Conservation (phyloP, 2,888 invertebrate species). For the Sthenelais limicola region DNA sequence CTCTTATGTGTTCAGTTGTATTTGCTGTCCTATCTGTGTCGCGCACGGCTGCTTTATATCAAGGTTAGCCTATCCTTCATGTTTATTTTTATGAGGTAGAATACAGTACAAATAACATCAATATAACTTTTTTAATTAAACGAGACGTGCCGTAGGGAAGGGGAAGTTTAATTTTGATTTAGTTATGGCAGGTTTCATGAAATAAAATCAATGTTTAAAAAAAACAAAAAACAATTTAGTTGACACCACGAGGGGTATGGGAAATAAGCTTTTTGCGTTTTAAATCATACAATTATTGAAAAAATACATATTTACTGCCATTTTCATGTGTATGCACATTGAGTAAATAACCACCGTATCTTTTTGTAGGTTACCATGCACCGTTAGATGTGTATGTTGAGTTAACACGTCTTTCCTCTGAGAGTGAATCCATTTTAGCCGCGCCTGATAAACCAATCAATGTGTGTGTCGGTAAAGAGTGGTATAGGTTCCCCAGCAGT, state of each 20-base stretch:
- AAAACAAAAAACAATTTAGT: no score
- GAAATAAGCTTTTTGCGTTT: no score
- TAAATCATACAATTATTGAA: no score
- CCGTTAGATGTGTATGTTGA: conserved; percentile 89
- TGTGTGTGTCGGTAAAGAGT: conserved; percentile 97
- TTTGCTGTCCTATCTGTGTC: conserved; percentile 75
- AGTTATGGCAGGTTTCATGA: no score
- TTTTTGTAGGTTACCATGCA: conserved; percentile 81
- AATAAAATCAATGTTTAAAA: no score
- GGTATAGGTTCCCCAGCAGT: conserved; percentile 95
- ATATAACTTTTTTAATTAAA: no score
- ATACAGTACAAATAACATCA: no score
- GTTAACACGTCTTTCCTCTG: conserved; percentile 74
- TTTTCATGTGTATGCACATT: neutral
- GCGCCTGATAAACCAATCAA: conserved; percentile 73
- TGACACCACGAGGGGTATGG: no score
- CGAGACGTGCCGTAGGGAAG: no score
- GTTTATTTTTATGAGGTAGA: no score
- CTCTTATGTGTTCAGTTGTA: conserved; percentile 76
- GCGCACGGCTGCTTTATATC: conserved; percentile 77
- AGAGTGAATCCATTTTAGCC: conserved; percentile 57
- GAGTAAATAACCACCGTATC: no score
- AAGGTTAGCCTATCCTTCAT: conserved; percentile 75
- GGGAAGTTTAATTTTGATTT: no score
- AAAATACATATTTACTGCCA: neutral